Evolutionary conservation across 2,888 invertebrate genomes (phyloP).

Genomic region (Platycheirus rosarum): DNA sequence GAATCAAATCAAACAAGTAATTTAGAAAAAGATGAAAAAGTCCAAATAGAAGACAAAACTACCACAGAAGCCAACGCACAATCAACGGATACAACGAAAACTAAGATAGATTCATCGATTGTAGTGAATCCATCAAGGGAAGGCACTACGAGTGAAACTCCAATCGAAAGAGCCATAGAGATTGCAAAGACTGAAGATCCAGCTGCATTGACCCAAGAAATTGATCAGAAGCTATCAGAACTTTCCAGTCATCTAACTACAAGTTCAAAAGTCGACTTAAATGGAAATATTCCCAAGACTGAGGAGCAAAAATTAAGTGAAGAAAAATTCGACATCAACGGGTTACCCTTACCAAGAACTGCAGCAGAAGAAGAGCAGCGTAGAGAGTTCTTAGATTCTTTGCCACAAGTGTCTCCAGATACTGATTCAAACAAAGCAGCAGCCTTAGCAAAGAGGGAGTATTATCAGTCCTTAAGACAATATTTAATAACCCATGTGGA

Average conservation of each 20-base stretch:
- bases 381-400: conserved; percentile 80
- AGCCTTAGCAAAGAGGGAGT: conserved; percentile 80
- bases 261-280: conserved; percentile 50
- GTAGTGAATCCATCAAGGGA: conserved; percentile 14
- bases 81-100: conserved; percentile 30
- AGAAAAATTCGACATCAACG: conserved; percentile 70
- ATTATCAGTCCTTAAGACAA: conserved; percentile 81
- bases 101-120: conserved; percentile 6
- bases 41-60: conserved; percentile 1
- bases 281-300: conserved; percentile 49
- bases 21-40: no score
- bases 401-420: conserved; percentile 78
- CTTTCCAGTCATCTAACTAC: conserved; percentile 37
- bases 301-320: background rate
- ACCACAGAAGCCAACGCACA: background rate
- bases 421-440: conserved; percentile 79
- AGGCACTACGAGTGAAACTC: background rate
- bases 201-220: conserved; percentile 56
- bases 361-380: conserved; percentile 80
- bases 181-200: conserved; percentile 62
- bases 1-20: background rate
- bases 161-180: conserved; percentile 13
- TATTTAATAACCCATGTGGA: conserved; percentile 79
- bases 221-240: conserved; percentile 63
- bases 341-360: conserved; percentile 79